These are phyloP conservation scores for Athrips mouffetella DNA, from an alignment of 2,888 invertebrate genomes.

Conservation along the genomic window DNA sequence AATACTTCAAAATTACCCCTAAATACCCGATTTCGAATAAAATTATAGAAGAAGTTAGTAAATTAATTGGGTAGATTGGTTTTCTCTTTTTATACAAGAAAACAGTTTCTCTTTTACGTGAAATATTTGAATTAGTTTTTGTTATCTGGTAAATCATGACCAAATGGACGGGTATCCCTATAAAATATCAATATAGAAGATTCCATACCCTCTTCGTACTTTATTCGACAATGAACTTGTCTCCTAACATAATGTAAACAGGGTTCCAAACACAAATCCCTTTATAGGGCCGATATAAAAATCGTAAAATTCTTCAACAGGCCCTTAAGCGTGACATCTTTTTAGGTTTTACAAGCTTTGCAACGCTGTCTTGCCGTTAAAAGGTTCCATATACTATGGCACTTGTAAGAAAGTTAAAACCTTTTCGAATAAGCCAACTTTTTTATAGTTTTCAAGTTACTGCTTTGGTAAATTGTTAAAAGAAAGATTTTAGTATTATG, in stretches of 20 bases:
- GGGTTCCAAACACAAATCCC: conserved; percentile 2
- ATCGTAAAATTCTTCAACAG: conserved; percentile 7
- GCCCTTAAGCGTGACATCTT: not conserved
- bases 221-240: conserved; percentile 1
- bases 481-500: too few relatives aligned
- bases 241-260: conserved; percentile 7
- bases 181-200: not conserved
- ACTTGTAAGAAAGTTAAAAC: too few relatives aligned
- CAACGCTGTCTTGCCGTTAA: not conserved
- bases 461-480: not conserved
- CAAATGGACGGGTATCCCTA: not conserved
- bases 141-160: too few relatives aligned
- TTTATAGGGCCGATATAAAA: conserved; percentile 10
- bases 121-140: too few relatives aligned
- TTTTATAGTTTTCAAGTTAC: conserved; percentile 1
- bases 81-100: too few relatives aligned
- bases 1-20: too few relatives aligned
- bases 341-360: not conserved
- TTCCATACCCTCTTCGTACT: not conserved
- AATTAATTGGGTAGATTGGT: too few relatives aligned
- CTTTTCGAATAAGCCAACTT: too few relatives aligned
- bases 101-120: too few relatives aligned
- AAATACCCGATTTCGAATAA: too few relatives aligned
- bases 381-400: too few relatives aligned
- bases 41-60: too few relatives aligned